Evolutionary conservation across 2,888 invertebrate species (phyloP).

Genomic region (Nomada goodeniana): DNA sequence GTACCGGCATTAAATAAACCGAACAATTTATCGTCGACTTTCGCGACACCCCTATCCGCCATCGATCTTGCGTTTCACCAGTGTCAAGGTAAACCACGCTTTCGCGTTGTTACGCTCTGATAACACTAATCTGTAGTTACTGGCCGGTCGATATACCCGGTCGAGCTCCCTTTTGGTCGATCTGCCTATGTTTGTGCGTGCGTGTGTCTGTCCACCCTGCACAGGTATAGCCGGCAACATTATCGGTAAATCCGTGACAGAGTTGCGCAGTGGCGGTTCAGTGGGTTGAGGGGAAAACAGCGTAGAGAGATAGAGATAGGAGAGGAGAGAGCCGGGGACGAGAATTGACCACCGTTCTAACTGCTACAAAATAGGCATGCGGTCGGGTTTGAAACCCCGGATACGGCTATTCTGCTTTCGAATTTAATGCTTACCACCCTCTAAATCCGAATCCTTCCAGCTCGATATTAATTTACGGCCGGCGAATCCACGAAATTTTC

Average conservation of each 20-base stretch:
- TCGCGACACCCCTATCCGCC: constrained; percentile 54
- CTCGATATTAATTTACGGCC: constrained; percentile 52
- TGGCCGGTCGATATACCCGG: constrained; percentile 77
- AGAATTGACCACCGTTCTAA: constrained; percentile 71
- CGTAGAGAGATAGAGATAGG: neutral
- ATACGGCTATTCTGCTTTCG: constrained; percentile 69
- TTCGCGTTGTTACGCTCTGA: constrained; percentile 83
- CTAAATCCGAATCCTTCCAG: constrained; percentile 2
- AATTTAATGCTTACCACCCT: constrained; percentile 56
- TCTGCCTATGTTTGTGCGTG: constrained; percentile 16
- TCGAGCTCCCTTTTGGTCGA: constrained; percentile 35
- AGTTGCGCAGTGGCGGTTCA: constrained; percentile 58
- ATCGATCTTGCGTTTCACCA: constrained; percentile 79
- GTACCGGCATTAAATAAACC: constrained; percentile 52
- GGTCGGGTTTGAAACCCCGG: constrained; percentile 78
- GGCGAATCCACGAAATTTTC: constrained; percentile 25
- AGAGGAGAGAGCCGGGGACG: constrained; percentile 26
- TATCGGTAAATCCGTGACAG: constrained; percentile 82
- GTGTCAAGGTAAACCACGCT: constrained; percentile 83
- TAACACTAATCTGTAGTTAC: constrained; percentile 84
- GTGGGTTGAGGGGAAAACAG: constrained; percentile 54
- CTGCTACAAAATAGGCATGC: constrained; percentile 79
- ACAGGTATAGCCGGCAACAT: constrained; percentile 73
- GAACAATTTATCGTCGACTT: constrained; percentile 65
- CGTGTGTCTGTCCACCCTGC: neutral